Conservation (phyloP, 2,888 invertebrate genomes). For the Esperia sulphurella region DNA sequence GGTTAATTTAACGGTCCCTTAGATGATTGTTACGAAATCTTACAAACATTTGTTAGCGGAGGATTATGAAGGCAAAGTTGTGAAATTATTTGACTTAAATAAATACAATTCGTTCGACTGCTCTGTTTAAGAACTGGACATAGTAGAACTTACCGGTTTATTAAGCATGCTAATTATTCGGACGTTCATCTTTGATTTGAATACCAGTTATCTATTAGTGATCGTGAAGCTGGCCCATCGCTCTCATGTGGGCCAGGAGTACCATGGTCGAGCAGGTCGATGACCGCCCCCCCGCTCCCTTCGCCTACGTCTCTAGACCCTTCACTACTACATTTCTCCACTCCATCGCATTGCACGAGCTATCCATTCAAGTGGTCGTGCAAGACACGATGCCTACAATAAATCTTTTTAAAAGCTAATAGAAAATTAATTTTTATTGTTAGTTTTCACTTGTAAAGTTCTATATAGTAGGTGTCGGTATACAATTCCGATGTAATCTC, state of each 20-base stretch:
- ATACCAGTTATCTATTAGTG: constrained; percentile 10
- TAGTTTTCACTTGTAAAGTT: not conserved
- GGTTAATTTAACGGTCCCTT: constrained; percentile 59
- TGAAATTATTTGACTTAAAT: constrained; percentile 16
- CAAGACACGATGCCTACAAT: not conserved
- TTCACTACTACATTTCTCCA: constrained; percentile 61
- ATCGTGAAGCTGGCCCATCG: constrained; percentile 10
- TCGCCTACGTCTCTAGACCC: constrained; percentile 44
- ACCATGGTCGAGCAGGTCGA: constrained; percentile 61
- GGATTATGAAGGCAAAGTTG: constrained; percentile 34
- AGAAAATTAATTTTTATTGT: not conserved
- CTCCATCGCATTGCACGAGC: constrained; percentile 43
- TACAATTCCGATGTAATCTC: constrained; percentile 1
- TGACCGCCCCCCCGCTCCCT: constrained; percentile 45
- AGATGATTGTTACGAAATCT: constrained; percentile 49
- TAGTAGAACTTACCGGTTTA: not conserved
- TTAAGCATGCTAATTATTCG: not conserved
- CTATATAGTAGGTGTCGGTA: not conserved
- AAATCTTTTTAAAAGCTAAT: not conserved
- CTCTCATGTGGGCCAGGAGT: constrained; percentile 69
- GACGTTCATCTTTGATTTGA: constrained; percentile 3
- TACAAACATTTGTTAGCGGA: constrained; percentile 36
- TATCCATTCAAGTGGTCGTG: constrained; percentile 37
- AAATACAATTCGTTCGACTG: not conserved
- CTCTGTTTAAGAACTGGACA: not conserved